Evolutionary conservation across 2,113 vertebrate species (phyloP).

Genomic region (Octodon degus): DNA sequence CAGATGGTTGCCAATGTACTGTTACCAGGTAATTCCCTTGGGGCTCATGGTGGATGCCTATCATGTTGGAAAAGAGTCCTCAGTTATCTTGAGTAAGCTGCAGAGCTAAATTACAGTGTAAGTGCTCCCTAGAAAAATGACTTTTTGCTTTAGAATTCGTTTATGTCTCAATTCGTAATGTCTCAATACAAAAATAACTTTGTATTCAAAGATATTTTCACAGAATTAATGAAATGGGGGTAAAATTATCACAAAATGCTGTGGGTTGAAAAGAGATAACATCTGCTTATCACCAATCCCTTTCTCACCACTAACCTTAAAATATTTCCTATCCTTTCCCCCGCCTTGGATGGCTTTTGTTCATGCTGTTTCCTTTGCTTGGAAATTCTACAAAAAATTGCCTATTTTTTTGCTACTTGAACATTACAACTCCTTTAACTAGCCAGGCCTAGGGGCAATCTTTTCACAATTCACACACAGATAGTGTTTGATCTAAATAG

Average conservation of each 20-base stretch:
- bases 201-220: neutral
- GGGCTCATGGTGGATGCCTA: neutral
- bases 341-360: neutral
- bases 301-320: neutral
- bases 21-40: neutral
- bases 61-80: neutral
- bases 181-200: neutral
- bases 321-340: neutral
- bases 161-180: neutral
- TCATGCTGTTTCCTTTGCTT: neutral
- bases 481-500: neutral
- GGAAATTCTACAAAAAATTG: neutral
- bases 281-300: neutral
- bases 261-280: neutral
- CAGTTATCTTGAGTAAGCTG: neutral
- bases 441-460: neutral
- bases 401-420: conserved; percentile 7
- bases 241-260: neutral
- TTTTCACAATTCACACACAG: neutral
- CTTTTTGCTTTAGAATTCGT: conserved; percentile 48
- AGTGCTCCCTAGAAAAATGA: conserved; percentile 15
- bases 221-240: neutral
- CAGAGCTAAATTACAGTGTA: conserved; percentile 9
- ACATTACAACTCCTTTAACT: neutral
- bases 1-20: neutral